Base-by-base conservation (phyloP, 2,888 invertebrate species). In the Psococerastis gibbosa region DNA sequence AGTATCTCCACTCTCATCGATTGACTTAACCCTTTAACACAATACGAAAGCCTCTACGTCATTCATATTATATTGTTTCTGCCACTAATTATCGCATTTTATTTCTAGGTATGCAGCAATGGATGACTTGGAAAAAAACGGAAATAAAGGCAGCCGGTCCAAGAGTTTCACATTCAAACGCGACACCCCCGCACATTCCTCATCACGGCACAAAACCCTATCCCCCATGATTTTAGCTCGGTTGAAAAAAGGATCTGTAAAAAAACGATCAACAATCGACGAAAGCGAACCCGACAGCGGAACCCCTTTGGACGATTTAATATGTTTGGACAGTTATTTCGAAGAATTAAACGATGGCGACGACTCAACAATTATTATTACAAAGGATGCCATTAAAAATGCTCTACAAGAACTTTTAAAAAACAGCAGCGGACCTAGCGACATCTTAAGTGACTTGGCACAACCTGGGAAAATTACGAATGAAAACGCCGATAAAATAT, bases 281-380 rank as follows among this genome's bases (percentile, higher is more conserved):
- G 18, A 18, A 2, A 15, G 35, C 9, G 41, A 11, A 4, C n/a
- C 9, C 11, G 9, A 32, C 3, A 22, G 22, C 9, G 15, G 17
- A 18, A 46, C 43, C 2, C 81, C 81, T 22, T 76, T 80, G 46
- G 82, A 83, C 60, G 79, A 79, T 35, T 78, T 80, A 51, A 78
- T 78, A 58, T 73, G 80, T 66, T 81, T 81, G 63, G 82, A 83
- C 58, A 81, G 78, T 62, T n/a, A n/a, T n/a, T 80, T 80, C 55
- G 78, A 76, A 57, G 78, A 52, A 18, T 56, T 43, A 13, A 13
- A 18, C 13, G 41, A 43, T 55, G 5, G 53, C 55, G 49, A 58
- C 48, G 48, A 57, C 46, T 43, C 58, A 49, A 60, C 69, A 55
- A 35, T 63, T 4, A 56, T 52, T 34, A 57, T 65, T 27, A 62